These are phyloP conservation scores for Urosaurus nigricauda DNA, from an alignment of 2,797 vertebrate genomes.

Conservation along the genomic window DNA sequence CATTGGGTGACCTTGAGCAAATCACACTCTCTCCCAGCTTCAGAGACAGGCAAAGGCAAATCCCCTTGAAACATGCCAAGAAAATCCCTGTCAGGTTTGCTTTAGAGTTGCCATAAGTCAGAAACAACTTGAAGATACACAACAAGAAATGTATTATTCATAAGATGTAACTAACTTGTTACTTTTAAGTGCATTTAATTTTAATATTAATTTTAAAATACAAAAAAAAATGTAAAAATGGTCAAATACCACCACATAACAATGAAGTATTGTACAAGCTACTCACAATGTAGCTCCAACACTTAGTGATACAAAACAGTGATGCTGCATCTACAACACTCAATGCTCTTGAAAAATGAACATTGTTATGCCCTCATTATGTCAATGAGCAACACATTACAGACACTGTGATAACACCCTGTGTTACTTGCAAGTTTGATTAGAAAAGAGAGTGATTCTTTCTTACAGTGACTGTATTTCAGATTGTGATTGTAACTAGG, in stretches of 20 bases:
- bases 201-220: background rate
- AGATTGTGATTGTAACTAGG: background rate
- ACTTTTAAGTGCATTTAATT: background rate
- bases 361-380: background rate
- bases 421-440: background rate
- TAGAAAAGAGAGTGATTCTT: background rate
- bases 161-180: background rate
- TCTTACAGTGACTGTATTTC: background rate
- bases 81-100: no score
- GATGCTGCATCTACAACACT: no score
- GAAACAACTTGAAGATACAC: no score
- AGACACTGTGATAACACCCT: background rate
- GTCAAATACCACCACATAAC: no score
- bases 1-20: no score
- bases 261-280: background rate
- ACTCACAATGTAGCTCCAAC: background rate
- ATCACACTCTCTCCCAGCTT: no score
- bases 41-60: no score
- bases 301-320: background rate
- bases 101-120: no score
- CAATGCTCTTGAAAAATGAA: background rate
- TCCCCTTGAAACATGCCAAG: no score
- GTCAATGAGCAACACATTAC: background rate
- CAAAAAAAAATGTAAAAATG: no score
- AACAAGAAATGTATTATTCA: no score